Evolutionary conservation across 2,113 vertebrate genomes (phyloP).

Genomic region (Labeo rohita): DNA sequence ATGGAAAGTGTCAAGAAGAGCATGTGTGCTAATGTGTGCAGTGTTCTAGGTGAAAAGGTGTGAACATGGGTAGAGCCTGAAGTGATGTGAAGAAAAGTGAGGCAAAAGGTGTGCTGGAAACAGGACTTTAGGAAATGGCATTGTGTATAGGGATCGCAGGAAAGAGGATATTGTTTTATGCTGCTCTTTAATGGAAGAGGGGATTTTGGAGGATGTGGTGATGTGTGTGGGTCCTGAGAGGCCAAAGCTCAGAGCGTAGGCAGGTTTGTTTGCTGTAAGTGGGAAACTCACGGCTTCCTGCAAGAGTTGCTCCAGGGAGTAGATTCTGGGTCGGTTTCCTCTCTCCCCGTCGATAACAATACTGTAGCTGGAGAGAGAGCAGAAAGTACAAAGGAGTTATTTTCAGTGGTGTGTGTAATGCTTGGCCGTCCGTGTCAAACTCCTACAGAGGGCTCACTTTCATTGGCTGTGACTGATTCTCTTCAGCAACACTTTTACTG

Average conservation of each 20-base stretch:
- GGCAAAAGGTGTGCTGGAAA: conserved; percentile 31
- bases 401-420: conserved; percentile 66
- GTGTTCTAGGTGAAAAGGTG: conserved; percentile 38
- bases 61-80: conserved; percentile 13
- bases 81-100: neutral
- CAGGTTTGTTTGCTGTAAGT: conserved; percentile 39
- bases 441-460: conserved; percentile 59
- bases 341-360: conserved; percentile 91
- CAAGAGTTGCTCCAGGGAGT: conserved; percentile 92
- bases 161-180: conserved; percentile 25
- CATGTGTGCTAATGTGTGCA: neutral
- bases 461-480: conserved; percentile 45
- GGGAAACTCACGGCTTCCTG: conserved; percentile 90
- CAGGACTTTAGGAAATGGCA: conserved; percentile 5
- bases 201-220: conserved; percentile 49
- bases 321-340: conserved; percentile 90
- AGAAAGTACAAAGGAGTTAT: conserved; percentile 60
- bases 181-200: conserved; percentile 30
- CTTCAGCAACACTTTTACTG: conserved; percentile 22
- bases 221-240: conserved; percentile 42
- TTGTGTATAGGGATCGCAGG: conserved; percentile 36
- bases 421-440: conserved; percentile 60
- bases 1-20: neutral
- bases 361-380: conserved; percentile 81
- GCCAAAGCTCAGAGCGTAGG: conserved; percentile 35